A percentile compares a stretch with the other conserved stretches of the same genome.
Evolutionary conservation across 1,140 invertebrate species (phyloP).

Genomic region (Musca vetustissima): DNA sequence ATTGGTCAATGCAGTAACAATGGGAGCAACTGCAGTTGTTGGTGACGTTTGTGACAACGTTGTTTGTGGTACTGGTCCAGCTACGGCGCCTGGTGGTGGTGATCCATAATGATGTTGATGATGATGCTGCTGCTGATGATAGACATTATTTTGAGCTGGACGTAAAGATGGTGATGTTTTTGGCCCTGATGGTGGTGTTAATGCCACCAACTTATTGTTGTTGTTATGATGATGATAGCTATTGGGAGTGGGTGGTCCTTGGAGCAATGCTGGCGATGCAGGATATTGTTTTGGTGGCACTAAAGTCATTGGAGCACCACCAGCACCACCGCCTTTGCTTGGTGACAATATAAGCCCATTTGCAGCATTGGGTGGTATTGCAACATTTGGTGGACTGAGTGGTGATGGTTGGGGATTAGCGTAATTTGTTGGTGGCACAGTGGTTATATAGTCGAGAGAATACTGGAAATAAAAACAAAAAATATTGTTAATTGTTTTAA

Average conservation of each 20-base stretch:
- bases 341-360: conserved; percentile 44
- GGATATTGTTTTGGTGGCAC: conserved; percentile 45
- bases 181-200: background rate
- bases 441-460: conserved; percentile 41
- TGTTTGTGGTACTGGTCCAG: conserved; percentile 8
- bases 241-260: background rate
- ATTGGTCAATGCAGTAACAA: background rate
- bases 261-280: conserved; percentile 10
- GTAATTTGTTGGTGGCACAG: conserved; percentile 34
- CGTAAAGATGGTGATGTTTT: background rate
- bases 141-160: conserved; percentile 1
- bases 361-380: conserved; percentile 31
- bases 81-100: too few relatives aligned
- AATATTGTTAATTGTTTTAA: too few relatives aligned
- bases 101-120: conserved; percentile 27
- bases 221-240: conserved; percentile 4
- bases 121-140: too few relatives aligned
- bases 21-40: background rate
- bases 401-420: conserved; percentile 34
- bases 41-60: background rate
- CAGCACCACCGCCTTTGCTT: conserved; percentile 29
- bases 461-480: conserved; percentile 36
- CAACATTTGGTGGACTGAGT: conserved; percentile 38
- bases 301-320: conserved; percentile 34
- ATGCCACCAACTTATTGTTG: conserved; percentile 2